These are phyloP conservation scores for Chrosomus eos DNA, from an alignment of 2,797 vertebrate species.

Conservation along the genomic window DNA sequence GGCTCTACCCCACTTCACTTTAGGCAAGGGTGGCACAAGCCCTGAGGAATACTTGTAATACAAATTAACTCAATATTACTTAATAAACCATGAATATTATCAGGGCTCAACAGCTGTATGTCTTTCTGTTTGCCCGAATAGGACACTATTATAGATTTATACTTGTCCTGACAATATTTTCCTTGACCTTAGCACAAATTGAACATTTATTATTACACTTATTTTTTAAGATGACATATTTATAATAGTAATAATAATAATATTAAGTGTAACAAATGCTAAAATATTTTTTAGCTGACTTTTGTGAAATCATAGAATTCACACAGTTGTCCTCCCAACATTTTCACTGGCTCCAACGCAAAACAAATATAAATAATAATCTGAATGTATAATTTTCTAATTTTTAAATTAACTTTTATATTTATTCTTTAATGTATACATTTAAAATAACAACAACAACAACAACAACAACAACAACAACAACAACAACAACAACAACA, in stretches of 20 bases:
- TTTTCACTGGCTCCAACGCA: background rate
- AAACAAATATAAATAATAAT: too few relatives aligned
- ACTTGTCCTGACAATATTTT: background rate
- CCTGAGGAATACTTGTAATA: constrained; percentile 19
- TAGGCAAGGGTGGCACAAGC: constrained; percentile 5
- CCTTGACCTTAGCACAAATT: background rate
- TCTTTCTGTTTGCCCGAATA: background rate
- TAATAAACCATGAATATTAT: constrained; percentile 31
- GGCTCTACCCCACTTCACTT: constrained; percentile 13
- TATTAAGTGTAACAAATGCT: too few relatives aligned
- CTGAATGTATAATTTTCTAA: too few relatives aligned
- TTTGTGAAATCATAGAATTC: background rate
- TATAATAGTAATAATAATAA: background rate
- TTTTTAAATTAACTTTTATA: too few relatives aligned
- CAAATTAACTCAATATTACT: constrained; percentile 29
- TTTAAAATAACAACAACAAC: background rate
- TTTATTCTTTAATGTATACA: background rate
- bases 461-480: too few relatives aligned
- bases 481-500: too few relatives aligned
- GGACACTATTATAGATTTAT: background rate
- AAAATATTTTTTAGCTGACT: background rate
- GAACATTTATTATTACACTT: background rate
- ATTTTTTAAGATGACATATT: background rate
- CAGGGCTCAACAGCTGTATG: background rate
- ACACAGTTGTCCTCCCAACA: background rate